Evolutionary conservation across 2,797 vertebrate genomes (phyloP).

Genomic region (Poecilia gillii): DNA sequence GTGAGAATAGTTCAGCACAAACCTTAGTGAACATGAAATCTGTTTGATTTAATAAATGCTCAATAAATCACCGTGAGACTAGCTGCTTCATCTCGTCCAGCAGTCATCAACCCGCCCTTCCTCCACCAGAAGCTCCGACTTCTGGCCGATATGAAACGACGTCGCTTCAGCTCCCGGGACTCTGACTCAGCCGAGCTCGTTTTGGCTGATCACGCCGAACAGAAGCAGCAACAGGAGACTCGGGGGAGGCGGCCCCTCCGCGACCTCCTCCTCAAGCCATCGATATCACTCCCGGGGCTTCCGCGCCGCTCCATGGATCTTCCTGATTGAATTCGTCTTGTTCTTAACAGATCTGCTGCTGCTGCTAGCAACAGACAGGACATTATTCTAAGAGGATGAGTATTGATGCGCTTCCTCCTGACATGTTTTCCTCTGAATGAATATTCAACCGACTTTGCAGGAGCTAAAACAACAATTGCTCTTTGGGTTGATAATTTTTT

Average conservation of each 20-base stretch:
- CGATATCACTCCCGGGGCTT: slow-evolving; percentile 66
- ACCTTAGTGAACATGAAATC: background rate
- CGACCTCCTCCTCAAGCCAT: slow-evolving; percentile 58
- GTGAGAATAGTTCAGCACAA: background rate
- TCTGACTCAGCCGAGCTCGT: slow-evolving; percentile 16
- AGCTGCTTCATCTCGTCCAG: slow-evolving; percentile 44
- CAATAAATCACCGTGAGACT: background rate
- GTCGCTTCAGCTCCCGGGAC: slow-evolving; percentile 51
- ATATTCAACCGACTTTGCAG: slow-evolving; percentile 4
- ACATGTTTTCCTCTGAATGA: slow-evolving; percentile 8
- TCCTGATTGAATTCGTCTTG: slow-evolving; percentile 64
- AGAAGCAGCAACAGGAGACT: slow-evolving; percentile 56
- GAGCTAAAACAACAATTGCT: slow-evolving; percentile 12
- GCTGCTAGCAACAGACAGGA: slow-evolving; percentile 29
- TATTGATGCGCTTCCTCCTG: slow-evolving; percentile 15
- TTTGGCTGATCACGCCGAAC: slow-evolving; percentile 27
- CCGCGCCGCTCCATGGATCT: slow-evolving; percentile 51
- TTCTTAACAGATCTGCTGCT: slow-evolving; percentile 45
- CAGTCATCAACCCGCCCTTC: slow-evolving; percentile 65
- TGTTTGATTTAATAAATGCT: too few relatives aligned
- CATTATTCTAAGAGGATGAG: slow-evolving; percentile 24
- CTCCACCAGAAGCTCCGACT: slow-evolving; percentile 62
- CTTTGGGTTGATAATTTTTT: background rate
- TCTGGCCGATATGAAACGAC: slow-evolving; percentile 64
- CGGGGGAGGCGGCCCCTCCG: slow-evolving; percentile 53